These are phyloP conservation scores for Drosophila sechellia DNA, from an alignment of 1,140 invertebrate species.

Conservation along the genomic window DNA sequence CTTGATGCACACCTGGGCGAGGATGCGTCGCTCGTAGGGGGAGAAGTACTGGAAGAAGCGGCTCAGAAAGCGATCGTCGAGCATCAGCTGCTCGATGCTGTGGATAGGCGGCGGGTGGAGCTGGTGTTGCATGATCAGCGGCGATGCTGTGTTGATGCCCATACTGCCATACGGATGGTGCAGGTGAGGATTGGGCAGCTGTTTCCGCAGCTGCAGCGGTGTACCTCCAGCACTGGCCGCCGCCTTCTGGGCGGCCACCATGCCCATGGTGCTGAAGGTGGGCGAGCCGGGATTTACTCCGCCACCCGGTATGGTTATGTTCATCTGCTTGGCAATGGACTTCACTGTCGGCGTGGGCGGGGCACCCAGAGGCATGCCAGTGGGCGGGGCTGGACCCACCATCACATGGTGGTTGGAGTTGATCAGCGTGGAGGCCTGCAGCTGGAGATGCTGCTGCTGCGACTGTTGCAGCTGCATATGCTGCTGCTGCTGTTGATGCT, in stretches of 20 bases:
- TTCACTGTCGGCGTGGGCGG: slow-evolving; percentile 79
- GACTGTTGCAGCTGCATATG: slow-evolving; percentile 52
- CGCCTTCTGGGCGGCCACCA: slow-evolving; percentile 74
- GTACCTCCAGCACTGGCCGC: slow-evolving; percentile 41
- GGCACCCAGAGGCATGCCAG: slow-evolving; percentile 68
- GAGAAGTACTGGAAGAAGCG: slow-evolving; percentile 95
- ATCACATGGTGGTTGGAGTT: slow-evolving; percentile 75
- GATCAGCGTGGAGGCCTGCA: slow-evolving; percentile 77
- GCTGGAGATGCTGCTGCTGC: slow-evolving; percentile 72
- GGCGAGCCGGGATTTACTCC: slow-evolving; percentile 53
- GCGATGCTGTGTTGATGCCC: slow-evolving; percentile 57
- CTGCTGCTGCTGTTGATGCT: slow-evolving; percentile 46
- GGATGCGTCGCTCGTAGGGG: slow-evolving; percentile 89
- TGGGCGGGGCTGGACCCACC: slow-evolving; percentile 57
- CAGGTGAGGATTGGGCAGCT: slow-evolving; percentile 81
- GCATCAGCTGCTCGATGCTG: slow-evolving; percentile 91
- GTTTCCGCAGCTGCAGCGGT: slow-evolving; percentile 76
- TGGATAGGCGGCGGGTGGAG: slow-evolving; percentile 83
- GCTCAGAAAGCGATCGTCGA: slow-evolving; percentile 93
- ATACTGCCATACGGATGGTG: slow-evolving; percentile 74
- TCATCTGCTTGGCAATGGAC: slow-evolving; percentile 83
- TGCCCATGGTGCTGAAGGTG: slow-evolving; percentile 80
- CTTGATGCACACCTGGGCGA: slow-evolving; percentile 92
- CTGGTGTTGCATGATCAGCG: slow-evolving; percentile 74
- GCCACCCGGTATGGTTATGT: slow-evolving; percentile 71